Base-by-base conservation (phyloP, 2,888 invertebrate genomes). In the Cosmopolites sordidus region DNA sequence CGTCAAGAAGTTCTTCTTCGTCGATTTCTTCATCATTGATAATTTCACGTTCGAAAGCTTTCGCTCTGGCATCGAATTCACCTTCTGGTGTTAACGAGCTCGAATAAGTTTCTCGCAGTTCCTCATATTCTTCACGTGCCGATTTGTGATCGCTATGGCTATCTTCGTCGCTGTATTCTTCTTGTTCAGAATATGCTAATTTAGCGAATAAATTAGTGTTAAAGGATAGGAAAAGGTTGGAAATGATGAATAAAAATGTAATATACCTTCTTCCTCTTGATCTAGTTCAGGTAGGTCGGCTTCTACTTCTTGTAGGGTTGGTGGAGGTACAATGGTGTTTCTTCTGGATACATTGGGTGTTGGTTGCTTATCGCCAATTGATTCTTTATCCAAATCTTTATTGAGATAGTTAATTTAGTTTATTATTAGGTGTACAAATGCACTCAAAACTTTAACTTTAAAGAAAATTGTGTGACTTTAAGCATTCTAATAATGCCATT, bases 271-370 rank as follows among this genome's bases (percentile, higher is more conserved):
- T 68, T 71, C 70, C 52, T 71, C 69, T 12, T 67, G 62, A 54
- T 71, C 69, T 47, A 69, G 64, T 15, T 64, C 63, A 17, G 58
- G 59, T 46, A 70, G 65, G 30, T 65, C 64, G 37, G 58, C 55
- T 62, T 71, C 69, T 12, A 74, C 65, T 62, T 73, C 70, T 61
- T 73, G 68, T 14, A 70, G 63, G 43, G 64, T 64, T 17, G 73
- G 70, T 16, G 77, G 76, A 38, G 74, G 69, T 15, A 77, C 69
- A 46, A 78, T 71, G 1, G 78, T 78, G 60, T 77, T 75, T 59
- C 77, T 69, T 60, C 78, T 65, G 1, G 73, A 66, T 51, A 76
- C 64, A 65, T 75, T 74, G 18, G 70, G 66, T 37, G 64, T 56
- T 40, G 58, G 50, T 58, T 61, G 60, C 16, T 56, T 56, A 39